Evolutionary conservation across 2,113 vertebrate species (phyloP).

Genomic region (Gorilla gorilla): DNA sequence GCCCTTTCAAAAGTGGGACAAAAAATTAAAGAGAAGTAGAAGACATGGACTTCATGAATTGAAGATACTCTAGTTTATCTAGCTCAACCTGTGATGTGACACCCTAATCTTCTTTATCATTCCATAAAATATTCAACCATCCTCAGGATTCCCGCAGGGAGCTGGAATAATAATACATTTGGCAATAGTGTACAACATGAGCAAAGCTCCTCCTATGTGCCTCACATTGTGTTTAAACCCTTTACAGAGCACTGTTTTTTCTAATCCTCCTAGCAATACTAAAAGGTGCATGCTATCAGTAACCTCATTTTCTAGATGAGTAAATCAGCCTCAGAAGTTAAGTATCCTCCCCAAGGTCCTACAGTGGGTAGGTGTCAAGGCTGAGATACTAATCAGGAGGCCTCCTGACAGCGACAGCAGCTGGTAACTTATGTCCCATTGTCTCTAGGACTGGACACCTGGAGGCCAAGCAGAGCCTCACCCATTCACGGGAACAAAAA

Average conservation of each 20-base stretch:
- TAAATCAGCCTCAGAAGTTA: neutral
- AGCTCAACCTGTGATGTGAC: neutral
- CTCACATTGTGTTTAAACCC: neutral
- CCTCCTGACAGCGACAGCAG: neutral
- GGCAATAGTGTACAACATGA: neutral
- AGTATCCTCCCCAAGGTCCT: neutral
- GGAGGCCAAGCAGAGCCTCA: neutral
- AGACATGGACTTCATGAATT: neutral
- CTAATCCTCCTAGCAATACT: neutral
- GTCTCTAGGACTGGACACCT: neutral
- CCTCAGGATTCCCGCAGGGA: neutral
- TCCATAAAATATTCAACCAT: neutral
- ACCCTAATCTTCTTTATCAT: neutral
- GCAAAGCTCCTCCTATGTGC: neutral
- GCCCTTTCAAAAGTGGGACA: neutral
- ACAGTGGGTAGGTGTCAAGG: neutral
- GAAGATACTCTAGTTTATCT: neutral
- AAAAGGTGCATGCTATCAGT: neutral
- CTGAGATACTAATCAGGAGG: neutral
- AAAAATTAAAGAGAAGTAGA: neutral
- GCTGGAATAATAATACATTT: neutral
- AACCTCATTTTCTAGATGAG: neutral
- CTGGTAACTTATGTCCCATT: neutral
- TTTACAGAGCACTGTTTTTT: neutral
- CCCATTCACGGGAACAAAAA: neutral